Percentiles rank a stretch among this genome's conserved stretches.
Conservation (phyloP, 2,797 vertebrate genomes). For the Acanthis flammea region DNA sequence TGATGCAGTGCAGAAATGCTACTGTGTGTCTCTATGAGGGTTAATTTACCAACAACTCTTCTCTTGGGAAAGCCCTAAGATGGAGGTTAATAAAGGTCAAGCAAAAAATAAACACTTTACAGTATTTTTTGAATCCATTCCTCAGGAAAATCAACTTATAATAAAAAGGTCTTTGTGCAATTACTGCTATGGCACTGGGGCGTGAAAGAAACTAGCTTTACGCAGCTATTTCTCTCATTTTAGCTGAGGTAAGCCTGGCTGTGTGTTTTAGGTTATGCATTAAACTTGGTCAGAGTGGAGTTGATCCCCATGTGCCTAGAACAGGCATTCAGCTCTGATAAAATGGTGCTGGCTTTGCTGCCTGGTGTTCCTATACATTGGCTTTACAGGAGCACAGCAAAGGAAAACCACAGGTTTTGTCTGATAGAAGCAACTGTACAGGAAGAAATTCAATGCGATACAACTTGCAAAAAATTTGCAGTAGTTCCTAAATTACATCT, state of each 20-base stretch:
- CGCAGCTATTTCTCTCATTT: conserved; percentile 83
- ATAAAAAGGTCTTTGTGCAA: conserved; percentile 98
- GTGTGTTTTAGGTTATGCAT: conserved; percentile 73
- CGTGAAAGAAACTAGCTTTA: conserved; percentile 93
- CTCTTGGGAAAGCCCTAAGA: conserved; percentile 88
- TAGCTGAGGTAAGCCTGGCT: conserved; percentile 87
- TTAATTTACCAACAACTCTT: conserved; percentile 85
- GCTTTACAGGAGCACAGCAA: background rate
- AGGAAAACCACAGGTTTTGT: background rate
- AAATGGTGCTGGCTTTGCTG: conserved; percentile 40
- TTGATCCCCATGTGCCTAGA: conserved; percentile 65
- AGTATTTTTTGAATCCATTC: conserved; percentile 93
- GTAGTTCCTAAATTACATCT: background rate
- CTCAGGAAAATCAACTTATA: conserved; percentile 95
- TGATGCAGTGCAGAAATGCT: conserved; percentile 83
- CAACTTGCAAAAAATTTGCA: background rate
- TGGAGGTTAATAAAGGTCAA: conserved; percentile 99
- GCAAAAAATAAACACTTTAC: conserved; percentile 98
- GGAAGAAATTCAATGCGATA: background rate
- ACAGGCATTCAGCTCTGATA: conserved; percentile 44
- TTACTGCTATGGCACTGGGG: conserved; percentile 91
- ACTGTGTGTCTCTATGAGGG: conserved; percentile 79
- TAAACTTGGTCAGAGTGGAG: conserved; percentile 69
- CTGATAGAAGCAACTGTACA: background rate
- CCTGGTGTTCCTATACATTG: background rate